Conservation (phyloP, 2,113 vertebrate species). For the Rhea pennata region DNA sequence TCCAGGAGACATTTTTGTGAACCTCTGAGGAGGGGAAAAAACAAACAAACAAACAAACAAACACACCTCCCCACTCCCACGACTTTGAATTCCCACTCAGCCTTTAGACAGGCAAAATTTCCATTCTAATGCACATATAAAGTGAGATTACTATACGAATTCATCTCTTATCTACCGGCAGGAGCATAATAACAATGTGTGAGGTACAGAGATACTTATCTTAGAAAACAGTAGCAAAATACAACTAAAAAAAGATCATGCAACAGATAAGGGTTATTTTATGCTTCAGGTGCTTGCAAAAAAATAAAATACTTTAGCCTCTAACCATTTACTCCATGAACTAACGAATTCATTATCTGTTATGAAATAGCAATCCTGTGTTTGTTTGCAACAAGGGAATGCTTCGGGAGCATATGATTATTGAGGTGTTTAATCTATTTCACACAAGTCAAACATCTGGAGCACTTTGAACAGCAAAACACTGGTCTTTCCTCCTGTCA, state of each 20-base stretch:
- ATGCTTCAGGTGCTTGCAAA: neutral
- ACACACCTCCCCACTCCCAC: neutral
- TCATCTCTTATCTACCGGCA: neutral
- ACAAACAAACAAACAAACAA: too few species aligned
- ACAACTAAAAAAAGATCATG: neutral
- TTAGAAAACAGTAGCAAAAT: neutral
- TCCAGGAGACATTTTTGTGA: neutral
- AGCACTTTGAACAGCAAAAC: neutral
- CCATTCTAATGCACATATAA: neutral
- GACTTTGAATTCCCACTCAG: neutral
- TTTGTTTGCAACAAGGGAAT: conserved; percentile 15
- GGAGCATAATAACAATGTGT: neutral
- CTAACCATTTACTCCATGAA: neutral
- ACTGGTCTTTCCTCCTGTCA: neutral
- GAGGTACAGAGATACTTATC: neutral
- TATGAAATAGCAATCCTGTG: neutral
- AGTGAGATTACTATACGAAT: neutral
- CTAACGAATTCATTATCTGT: neutral
- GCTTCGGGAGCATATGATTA: conserved; percentile 6
- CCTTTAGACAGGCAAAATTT: neutral
- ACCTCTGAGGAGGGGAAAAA: too few species aligned
- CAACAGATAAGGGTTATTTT: neutral
- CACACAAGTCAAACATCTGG: neutral
- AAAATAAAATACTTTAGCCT: neutral
- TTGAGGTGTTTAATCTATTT: conserved; percentile 1